Base-by-base conservation (phyloP, 92 coral and sea anemone genomes). In the Nematostella vectensis region DNA sequence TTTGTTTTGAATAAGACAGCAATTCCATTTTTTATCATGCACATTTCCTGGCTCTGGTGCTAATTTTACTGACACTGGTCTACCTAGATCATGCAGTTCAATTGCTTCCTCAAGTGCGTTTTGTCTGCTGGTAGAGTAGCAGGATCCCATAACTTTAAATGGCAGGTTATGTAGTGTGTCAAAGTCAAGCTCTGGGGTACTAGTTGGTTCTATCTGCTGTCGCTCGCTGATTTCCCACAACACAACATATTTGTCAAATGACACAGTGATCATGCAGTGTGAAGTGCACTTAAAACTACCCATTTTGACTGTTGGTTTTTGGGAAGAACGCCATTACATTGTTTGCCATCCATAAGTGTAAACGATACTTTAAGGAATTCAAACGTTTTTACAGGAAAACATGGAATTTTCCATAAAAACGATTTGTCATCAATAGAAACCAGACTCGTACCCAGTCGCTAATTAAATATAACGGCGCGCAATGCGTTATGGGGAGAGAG, bases 141-240 rank as follows among this genome's bases (percentile, higher is more conserved):
- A 81, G 2, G 79, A 61, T n/a, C 82, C 82, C 54, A 70, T 3
- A 27, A 81, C 88, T 53, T 80, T 81, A 43, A 75, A 81, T 24
- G 78, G 74, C 45, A 68, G 29, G 44, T 48, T 47, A 31, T 31
- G 48, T 48, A 57, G 30, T 66, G 40, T 29, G 54, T 25, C 68
- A 57, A 17, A 45, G 31, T 16, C 62, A 31, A 30, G n/a, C n/a
- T n/a, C n/a, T n/a, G n/a, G n/a, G n/a, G 27, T 31, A 31, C 27
- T 27, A 31, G 47, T 57, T 57, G 62, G 47, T 1, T 29, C 48
- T 57, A 27, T 45, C 19, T 31, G 20, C 47, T 31, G 22, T 45
- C 38, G 48, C 19, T 57, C 24, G 62, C 40, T 20, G 29, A n/a
- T 50, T 50, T 50, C 10, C 57, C 57, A 50, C 38, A 31, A 40